These are phyloP conservation scores for Pseudochaenichthys georgianus DNA, from an alignment of 2,797 vertebrate genomes.

Conservation along the genomic window DNA sequence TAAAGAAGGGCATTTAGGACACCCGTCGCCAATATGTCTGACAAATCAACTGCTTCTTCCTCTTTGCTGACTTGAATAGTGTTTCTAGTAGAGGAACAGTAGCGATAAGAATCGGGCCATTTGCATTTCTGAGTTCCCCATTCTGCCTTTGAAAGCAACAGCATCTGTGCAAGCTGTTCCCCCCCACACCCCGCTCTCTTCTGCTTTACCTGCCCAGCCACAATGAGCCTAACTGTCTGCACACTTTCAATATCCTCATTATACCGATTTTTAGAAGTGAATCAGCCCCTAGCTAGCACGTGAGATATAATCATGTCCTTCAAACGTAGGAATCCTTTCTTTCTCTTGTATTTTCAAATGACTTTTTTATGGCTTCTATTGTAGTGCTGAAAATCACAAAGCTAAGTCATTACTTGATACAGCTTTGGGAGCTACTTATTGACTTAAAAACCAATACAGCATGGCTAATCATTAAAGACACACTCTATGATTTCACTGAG, in stretches of 20 bases:
- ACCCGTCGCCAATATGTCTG: background rate
- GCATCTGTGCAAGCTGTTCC: slow-evolving; percentile 56
- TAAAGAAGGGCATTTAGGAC: slow-evolving; percentile 2
- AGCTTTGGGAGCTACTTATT: slow-evolving; percentile 61
- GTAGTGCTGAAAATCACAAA: slow-evolving; percentile 13
- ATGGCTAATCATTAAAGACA: slow-evolving; percentile 61
- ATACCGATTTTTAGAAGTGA: slow-evolving; percentile 25
- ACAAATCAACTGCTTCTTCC: slow-evolving; percentile 53
- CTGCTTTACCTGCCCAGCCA: slow-evolving; percentile 75
- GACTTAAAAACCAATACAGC: slow-evolving; percentile 57
- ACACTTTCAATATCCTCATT: slow-evolving; percentile 46
- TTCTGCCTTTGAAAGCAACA: slow-evolving; percentile 74
- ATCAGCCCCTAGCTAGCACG: background rate
- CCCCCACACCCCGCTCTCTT: slow-evolving; percentile 56
- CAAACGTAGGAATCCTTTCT: background rate
- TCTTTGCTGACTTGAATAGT: slow-evolving; percentile 62
- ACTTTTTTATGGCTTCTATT: background rate
- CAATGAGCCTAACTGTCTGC: slow-evolving; percentile 46
- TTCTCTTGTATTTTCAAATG: slow-evolving; percentile 1
- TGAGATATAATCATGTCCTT: background rate
- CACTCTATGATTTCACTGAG: slow-evolving; percentile 40
- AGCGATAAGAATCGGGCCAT: slow-evolving; percentile 73
- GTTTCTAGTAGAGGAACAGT: slow-evolving; percentile 72
- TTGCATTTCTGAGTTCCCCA: slow-evolving; percentile 85
- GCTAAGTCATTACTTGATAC: slow-evolving; percentile 41